A percentile compares a stretch with the other conserved stretches of the same genome.
Conservation (phyloP, 2,113 vertebrate genomes). For the Dissostichus mawsoni region DNA sequence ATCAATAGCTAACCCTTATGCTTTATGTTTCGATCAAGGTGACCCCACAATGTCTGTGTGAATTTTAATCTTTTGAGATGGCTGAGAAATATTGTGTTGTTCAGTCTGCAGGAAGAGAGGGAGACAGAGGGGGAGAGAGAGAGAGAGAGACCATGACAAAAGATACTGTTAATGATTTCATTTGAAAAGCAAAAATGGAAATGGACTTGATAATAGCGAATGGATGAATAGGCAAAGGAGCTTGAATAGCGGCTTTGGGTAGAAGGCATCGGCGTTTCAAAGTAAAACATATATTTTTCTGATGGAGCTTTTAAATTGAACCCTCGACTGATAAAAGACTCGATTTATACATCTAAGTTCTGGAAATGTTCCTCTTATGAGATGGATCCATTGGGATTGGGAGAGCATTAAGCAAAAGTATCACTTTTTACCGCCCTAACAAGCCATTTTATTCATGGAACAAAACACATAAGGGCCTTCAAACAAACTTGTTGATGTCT, state of each 20-base stretch:
- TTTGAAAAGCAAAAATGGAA: slow-evolving; percentile 48
- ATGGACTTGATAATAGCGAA: slow-evolving; percentile 20
- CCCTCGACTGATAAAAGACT: neutral
- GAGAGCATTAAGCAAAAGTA: neutral
- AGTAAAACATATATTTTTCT: slow-evolving; percentile 9
- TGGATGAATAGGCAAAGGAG: slow-evolving; percentile 41
- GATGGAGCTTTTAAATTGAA: slow-evolving; percentile 31
- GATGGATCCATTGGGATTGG: neutral
- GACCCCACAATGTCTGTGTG: neutral
- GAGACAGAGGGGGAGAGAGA: slow-evolving; percentile 12
- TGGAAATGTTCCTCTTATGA: neutral
- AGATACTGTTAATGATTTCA: slow-evolving; percentile 65
- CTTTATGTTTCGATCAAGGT: slow-evolving; percentile 14
- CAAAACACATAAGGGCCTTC: slow-evolving; percentile 1
- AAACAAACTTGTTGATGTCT: neutral
- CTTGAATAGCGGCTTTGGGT: slow-evolving; percentile 47
- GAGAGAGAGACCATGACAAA: slow-evolving; percentile 37
- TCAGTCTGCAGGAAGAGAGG: slow-evolving; percentile 15
- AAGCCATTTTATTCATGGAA: neutral
- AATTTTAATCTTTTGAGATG: slow-evolving; percentile 21
- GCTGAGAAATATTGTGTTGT: slow-evolving; percentile 25
- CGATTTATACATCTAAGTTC: slow-evolving; percentile 22
- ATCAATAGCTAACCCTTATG: neutral
- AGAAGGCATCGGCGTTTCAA: slow-evolving; percentile 24
- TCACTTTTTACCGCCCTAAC: neutral